Evolutionary conservation across 2,888 invertebrate species (phyloP), one percentile per base, ranked within the genome.

Genomic region (Agrilus biguttatus): DNA sequence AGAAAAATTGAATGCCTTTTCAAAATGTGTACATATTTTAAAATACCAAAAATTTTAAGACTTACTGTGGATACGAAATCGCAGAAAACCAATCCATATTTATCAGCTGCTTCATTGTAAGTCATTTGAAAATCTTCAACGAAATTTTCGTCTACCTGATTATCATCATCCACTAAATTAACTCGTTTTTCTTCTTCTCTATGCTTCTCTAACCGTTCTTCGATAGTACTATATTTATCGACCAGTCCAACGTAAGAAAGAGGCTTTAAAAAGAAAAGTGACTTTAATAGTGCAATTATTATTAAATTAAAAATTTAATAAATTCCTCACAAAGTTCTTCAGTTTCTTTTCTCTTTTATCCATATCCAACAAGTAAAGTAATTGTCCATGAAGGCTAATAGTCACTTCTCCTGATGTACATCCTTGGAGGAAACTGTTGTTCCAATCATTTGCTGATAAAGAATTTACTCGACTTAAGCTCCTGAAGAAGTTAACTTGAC

Each of bases 341-440:
- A 28, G 28, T 28, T 28, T 28, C 28, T 28, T 28, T 28, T 28
- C 28, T 28, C 28, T 28, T 28, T 28, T 28, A 10, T 45, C 44
- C n/a, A 36, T 34, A 36, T 46, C 45, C 36, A 48, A 34, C n/a
- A 19, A 19, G 21, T 28, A 40, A 36, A 46, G 43, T 36, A 48
- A 32, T 14, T 48, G 48, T 21, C 42, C 62, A 12, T 68, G 65
- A 53, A 72, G 68, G 12, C 67, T 58, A 0, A 68, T 60, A 12
- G 64, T 47, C 35, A 75, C 55, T 55, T 74, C 73, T 5, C 77
- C 77, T 35, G 66, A 65, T 37, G 65, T 54, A 46, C 69, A 71
- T 2, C 69, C 69, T 44, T 72, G 71, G 4, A 70, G 63, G 33
- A 73, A 54, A 12, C 67, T 61, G 53, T 75, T 75, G 10, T 67